phyloP scores from a whole-genome alignment of 1,140 invertebrate genomes.

The Lasioglossum albipes region DNA sequence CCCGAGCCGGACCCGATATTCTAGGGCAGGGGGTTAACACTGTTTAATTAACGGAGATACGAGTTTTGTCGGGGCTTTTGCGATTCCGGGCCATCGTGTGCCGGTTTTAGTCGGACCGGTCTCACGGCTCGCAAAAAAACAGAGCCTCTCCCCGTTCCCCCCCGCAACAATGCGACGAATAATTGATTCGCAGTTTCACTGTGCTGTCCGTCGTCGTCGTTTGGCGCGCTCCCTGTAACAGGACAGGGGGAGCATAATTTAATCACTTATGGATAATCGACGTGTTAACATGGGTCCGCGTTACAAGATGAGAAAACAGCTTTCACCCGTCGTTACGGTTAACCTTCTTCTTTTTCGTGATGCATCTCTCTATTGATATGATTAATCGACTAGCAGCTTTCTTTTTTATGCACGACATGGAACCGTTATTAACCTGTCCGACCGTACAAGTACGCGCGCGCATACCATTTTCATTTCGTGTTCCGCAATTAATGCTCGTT shows the following conservation, averaged over 20 bases:
- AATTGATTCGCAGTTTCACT: constrained; percentile 45
- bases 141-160: too few species aligned
- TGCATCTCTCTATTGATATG: not conserved
- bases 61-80: too few species aligned
- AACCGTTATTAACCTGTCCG: not conserved
- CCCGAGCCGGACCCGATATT: too few species aligned
- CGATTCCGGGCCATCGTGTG: too few species aligned
- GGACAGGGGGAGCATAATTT: constrained; percentile 23
- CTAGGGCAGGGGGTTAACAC: too few species aligned
- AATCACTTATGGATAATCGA: constrained; percentile 41
- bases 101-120: constrained; percentile 1
- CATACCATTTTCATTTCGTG: too few species aligned
- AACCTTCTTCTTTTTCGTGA: not conserved
- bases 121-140: constrained; percentile 29
- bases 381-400: not conserved
- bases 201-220: too few species aligned
- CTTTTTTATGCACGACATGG: not conserved
- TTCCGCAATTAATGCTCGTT: too few species aligned
- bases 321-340: constrained; percentile 11
- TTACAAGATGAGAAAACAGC: not conserved
- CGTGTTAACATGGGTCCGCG: not conserved
- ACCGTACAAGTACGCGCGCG: too few species aligned
- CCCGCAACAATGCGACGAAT: constrained; percentile 21
- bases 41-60: too few species aligned
- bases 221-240: constrained; percentile 14